Percentiles rank a stretch among this genome's conserved stretches.
Conservation (phyloP, 1,140 invertebrate genomes). For the Apocrypta bakeri region DNA sequence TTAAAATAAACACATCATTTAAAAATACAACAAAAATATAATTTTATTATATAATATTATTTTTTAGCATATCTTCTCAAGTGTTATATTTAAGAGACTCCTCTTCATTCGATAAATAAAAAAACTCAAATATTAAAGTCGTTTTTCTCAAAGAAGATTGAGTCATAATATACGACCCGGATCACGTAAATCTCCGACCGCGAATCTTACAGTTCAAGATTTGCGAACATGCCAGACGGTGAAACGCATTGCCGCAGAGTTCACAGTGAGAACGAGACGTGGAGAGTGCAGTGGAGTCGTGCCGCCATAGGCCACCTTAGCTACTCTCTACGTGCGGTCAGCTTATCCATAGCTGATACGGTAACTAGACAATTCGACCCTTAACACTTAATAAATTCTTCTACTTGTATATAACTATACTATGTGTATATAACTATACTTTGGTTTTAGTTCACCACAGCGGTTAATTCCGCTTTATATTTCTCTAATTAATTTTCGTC, state of each 20-base stretch:
- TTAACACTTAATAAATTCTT: constrained; percentile 35
- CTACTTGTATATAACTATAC: background rate
- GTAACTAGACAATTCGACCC: background rate
- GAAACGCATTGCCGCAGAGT: background rate
- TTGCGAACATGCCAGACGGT: background rate
- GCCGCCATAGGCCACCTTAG: background rate
- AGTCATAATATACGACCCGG: background rate
- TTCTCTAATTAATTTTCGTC: no score
- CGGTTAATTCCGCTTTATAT: no score
- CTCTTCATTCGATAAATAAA: no score
- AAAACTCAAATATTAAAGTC: no score
- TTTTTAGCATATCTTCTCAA: no score
- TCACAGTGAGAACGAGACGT: background rate
- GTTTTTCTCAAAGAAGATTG: no score
- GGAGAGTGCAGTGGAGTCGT: background rate
- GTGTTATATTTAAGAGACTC: no score
- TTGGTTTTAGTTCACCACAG: no score
- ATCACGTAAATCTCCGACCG: background rate
- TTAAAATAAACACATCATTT: no score
- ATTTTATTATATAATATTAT: no score
- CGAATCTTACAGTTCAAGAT: background rate
- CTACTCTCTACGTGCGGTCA: background rate
- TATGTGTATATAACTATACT: no score
- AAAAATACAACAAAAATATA: no score
- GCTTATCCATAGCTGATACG: background rate